Percentiles rank a stretch among this genome's conserved stretches.
phyloP scores from a whole-genome alignment of 2,113 vertebrate genomes.

The Anguilla rostrata region DNA sequence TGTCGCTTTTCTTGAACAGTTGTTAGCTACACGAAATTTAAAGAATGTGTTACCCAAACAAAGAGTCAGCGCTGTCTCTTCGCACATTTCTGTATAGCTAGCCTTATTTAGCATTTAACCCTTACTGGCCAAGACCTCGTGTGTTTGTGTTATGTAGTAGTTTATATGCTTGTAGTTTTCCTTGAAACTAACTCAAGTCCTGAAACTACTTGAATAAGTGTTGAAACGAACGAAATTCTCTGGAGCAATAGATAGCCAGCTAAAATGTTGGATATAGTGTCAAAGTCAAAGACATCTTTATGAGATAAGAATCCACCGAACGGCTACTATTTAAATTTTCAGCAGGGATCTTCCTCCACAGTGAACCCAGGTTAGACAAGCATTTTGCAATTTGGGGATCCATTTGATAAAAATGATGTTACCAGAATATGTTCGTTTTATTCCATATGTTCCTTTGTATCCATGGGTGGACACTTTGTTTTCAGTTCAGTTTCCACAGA shows the following conservation, averaged over 20 bases:
- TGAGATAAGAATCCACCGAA: background rate
- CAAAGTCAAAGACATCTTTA: background rate
- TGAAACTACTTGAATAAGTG: no score
- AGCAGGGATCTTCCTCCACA: background rate
- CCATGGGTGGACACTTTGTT: background rate
- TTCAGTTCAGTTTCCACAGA: background rate
- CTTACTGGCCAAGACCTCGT: constrained; percentile 20
- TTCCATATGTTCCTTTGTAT: background rate
- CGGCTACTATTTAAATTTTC: background rate
- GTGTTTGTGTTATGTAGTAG: constrained; percentile 25
- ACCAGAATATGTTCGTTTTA: background rate
- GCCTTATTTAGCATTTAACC: constrained; percentile 39
- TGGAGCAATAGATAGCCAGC: no score
- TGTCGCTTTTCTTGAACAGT: background rate
- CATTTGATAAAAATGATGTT: background rate
- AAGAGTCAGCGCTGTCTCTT: constrained; percentile 33
- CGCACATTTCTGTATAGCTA: constrained; percentile 32
- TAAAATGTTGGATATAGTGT: background rate
- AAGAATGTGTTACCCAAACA: constrained; percentile 34
- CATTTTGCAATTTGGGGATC: background rate
- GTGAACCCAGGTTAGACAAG: background rate
- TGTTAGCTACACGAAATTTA: constrained; percentile 11
- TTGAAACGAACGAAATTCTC: no score
- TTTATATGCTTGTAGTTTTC: constrained; percentile 1
- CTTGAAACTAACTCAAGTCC: background rate